A percentile compares a stretch with the other conserved stretches of the same genome.
These are phyloP conservation scores for Rhabdomys pumilio DNA, from an alignment of 2,797 vertebrate species.

Conservation along the genomic window DNA sequence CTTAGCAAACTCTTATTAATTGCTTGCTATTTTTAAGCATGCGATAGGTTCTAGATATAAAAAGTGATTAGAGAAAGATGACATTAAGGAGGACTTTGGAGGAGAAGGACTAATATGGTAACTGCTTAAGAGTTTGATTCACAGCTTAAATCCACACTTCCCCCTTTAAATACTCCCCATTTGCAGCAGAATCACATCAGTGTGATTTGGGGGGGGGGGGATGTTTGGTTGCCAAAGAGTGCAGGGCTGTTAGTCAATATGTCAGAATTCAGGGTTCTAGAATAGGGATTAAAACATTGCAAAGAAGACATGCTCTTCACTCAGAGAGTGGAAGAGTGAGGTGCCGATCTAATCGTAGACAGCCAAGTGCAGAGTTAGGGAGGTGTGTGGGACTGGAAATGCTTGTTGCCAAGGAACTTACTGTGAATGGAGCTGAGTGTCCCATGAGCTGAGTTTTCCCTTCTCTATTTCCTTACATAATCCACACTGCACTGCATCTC, in stretches of 20 bases:
- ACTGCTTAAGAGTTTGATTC: background rate
- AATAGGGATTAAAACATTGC: background rate
- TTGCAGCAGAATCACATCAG: background rate
- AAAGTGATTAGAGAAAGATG: background rate
- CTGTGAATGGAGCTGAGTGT: slow-evolving; percentile 56
- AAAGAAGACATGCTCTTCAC: slow-evolving; percentile 66
- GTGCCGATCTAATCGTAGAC: slow-evolving; percentile 57
- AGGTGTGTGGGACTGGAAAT: slow-evolving; percentile 12
- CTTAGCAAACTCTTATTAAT: slow-evolving; percentile 46
- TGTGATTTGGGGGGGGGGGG: fast-evolving
- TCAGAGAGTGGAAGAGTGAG: slow-evolving; percentile 49
- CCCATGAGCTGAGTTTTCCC: slow-evolving; percentile 43
- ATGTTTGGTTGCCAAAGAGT: background rate
- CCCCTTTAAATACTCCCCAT: too few relatives aligned
- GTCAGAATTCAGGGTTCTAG: background rate
- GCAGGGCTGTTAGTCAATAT: background rate
- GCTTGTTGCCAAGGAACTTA: slow-evolving; percentile 71
- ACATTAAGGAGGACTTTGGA: background rate
- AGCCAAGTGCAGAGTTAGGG: slow-evolving; percentile 53
- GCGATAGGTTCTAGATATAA: background rate
- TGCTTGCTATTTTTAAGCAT: background rate
- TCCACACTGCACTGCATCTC: background rate
- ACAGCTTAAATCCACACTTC: background rate
- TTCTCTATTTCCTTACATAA: background rate
- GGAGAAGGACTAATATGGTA: background rate